These are phyloP conservation scores for Neotragus pygmaeus DNA, from an alignment of 2,113 vertebrate genomes.

Conservation along the genomic window DNA sequence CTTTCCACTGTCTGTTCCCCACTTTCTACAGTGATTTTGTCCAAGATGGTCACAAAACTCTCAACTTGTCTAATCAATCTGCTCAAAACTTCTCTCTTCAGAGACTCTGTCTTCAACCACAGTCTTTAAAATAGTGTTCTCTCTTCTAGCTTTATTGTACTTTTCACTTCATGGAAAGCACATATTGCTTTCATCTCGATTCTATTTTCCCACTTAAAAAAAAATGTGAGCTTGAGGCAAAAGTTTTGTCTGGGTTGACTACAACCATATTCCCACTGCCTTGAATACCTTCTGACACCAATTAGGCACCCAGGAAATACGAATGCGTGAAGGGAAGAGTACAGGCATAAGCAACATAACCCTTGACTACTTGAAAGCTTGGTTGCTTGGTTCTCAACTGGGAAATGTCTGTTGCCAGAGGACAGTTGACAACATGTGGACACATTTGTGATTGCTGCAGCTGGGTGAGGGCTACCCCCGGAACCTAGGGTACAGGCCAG, in stretches of 20 bases:
- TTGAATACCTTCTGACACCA: neutral
- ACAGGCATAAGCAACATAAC: neutral
- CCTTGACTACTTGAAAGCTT: neutral
- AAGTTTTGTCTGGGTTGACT: neutral
- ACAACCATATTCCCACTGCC: neutral
- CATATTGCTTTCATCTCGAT: neutral
- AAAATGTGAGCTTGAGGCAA: neutral
- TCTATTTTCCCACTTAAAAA: neutral
- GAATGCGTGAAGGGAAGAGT: neutral
- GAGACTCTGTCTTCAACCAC: neutral
- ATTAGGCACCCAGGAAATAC: neutral
- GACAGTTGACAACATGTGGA: neutral
- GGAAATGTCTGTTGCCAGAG: neutral
- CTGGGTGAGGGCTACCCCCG: no score
- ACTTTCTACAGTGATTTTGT: neutral
- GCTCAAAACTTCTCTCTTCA: neutral
- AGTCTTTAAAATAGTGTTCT: neutral
- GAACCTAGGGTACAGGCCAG: neutral
- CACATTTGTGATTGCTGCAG: neutral
- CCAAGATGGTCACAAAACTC: neutral
- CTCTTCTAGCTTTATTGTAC: neutral
- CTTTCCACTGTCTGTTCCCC: neutral
- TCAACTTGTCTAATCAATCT: neutral
- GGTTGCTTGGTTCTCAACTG: neutral
- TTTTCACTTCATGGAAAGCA: neutral